Percentiles rank a stretch among this genome's conserved stretches.
phyloP scores from a whole-genome alignment of 2,113 vertebrate genomes.

The Arvicanthis niloticus region DNA sequence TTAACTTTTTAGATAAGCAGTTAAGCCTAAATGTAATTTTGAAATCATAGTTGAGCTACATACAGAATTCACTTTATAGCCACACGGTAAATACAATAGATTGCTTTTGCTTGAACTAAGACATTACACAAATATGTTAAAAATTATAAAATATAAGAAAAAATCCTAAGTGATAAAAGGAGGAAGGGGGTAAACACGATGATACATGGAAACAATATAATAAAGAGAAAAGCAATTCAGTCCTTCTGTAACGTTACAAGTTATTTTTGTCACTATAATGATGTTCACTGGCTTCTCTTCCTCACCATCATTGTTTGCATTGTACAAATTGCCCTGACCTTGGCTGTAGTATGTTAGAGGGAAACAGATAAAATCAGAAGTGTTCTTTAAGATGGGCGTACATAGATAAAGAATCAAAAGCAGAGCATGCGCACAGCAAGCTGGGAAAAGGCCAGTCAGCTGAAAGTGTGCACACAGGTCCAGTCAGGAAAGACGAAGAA shows the following conservation, averaged over 20 bases:
- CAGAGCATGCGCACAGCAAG: neutral
- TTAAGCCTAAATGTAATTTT: conserved; percentile 5
- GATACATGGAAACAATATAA: neutral
- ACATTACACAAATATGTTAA: neutral
- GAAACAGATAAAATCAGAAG: neutral
- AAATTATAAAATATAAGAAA: conserved; percentile 13
- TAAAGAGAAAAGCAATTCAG: neutral
- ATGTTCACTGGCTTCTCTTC: neutral
- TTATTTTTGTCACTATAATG: neutral
- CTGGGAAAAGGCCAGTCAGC: neutral
- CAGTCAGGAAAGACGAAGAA: neutral
- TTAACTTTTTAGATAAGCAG: neutral
- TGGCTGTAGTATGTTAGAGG: neutral
- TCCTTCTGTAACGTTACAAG: neutral
- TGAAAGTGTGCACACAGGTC: neutral
- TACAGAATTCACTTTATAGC: neutral
- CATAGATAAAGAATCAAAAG: neutral
- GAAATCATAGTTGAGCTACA: neutral
- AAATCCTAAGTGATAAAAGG: neutral
- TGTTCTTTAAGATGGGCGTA: neutral
- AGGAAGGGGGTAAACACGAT: neutral
- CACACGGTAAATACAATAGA: neutral
- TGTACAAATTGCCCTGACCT: neutral
- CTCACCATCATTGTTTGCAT: neutral
- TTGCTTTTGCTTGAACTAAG: neutral